Percentiles rank a stretch among this genome's conserved stretches.
These are phyloP conservation scores for Marmota monax DNA, from an alignment of 2,113 vertebrate genomes.

Conservation along the genomic window DNA sequence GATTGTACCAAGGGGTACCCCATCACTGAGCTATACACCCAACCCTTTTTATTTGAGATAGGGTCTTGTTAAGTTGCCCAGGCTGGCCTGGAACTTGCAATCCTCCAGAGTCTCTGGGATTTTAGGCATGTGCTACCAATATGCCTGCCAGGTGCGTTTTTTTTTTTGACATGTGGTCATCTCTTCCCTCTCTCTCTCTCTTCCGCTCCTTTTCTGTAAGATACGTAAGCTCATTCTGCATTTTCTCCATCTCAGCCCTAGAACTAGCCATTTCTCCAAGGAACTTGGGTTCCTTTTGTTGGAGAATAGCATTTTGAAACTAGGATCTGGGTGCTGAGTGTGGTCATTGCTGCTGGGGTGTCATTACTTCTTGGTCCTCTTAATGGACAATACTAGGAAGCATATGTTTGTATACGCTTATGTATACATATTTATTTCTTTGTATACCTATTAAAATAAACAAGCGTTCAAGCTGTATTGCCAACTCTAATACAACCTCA, in stretches of 20 bases:
- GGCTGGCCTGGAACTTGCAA: no score
- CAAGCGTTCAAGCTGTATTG: neutral
- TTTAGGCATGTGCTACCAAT: neutral
- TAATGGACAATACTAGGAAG: neutral
- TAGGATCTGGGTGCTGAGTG: neutral
- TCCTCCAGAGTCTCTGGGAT: neutral
- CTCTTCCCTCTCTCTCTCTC: neutral
- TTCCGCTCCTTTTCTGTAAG: neutral
- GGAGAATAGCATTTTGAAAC: conserved; percentile 7
- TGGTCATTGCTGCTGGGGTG: neutral
- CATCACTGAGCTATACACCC: no score
- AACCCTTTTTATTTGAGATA: no score
- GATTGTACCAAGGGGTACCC: no score
- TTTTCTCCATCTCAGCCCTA: neutral
- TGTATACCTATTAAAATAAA: neutral
- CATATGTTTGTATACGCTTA: neutral
- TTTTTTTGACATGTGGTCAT: neutral
- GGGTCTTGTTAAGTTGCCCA: no score
- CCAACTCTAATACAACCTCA: neutral
- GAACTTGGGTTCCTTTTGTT: neutral
- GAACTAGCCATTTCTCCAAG: neutral
- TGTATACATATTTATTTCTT: neutral
- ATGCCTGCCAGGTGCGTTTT: neutral
- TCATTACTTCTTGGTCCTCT: neutral
- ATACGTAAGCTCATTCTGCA: neutral